Evolutionary conservation across 1,140 invertebrate species (phyloP).

Genomic region (Lepidurus packardi): DNA sequence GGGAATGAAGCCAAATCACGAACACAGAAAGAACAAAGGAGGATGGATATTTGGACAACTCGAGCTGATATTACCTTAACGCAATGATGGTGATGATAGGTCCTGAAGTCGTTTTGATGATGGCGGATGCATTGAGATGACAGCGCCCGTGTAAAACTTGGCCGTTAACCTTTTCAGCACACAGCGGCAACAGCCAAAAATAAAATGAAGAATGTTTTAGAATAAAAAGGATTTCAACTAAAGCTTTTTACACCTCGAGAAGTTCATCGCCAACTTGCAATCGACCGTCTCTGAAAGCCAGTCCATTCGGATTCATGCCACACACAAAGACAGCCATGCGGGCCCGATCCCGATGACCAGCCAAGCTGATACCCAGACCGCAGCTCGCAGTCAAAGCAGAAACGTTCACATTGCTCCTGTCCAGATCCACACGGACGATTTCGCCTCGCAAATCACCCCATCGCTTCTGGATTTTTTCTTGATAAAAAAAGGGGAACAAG

Average conservation of each 20-base stretch:
- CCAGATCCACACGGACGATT: conserved; percentile 62
- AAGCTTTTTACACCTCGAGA: conserved; percentile 63
- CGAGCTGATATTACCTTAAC: conserved; percentile 58
- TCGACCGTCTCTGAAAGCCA: conserved; percentile 64
- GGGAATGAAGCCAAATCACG: background rate
- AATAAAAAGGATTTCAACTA: conserved; percentile 21
- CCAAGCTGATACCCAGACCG: conserved; percentile 81
- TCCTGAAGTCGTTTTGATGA: conserved; percentile 84
- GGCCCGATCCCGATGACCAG: conserved; percentile 87
- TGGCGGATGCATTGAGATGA: conserved; percentile 90
- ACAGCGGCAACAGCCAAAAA: conserved; percentile 26
- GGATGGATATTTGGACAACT: too few species aligned
- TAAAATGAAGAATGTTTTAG: conserved; percentile 25
- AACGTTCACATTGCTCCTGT: conserved; percentile 48
- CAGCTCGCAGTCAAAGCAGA: conserved; percentile 41
- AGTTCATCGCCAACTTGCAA: conserved; percentile 92
- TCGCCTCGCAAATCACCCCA: conserved; percentile 45
- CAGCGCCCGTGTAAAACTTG: conserved; percentile 87
- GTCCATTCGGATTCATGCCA: conserved; percentile 83
- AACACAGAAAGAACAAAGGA: too few species aligned
- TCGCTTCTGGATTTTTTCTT: conserved; percentile 43
- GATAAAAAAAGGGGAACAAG: conserved; percentile 32
- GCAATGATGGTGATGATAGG: conserved; percentile 79
- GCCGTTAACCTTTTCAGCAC: conserved; percentile 74
- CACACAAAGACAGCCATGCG: conserved; percentile 96